Evolutionary conservation across 1,140 invertebrate species (phyloP).

Genomic region (Ostrea denselamellosa): DNA sequence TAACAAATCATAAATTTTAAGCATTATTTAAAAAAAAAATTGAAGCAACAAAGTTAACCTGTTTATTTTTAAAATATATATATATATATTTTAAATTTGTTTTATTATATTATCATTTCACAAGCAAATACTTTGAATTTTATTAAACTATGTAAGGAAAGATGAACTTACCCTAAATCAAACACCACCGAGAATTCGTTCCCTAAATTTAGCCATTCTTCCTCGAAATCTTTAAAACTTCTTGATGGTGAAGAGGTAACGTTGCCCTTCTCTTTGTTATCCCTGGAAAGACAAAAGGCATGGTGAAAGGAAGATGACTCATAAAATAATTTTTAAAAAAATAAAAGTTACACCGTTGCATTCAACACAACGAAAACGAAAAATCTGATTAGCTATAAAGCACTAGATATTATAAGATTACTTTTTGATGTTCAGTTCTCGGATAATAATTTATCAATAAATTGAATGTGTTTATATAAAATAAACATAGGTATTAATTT

Average conservation of each 20-base stretch:
- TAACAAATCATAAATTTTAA: not conserved
- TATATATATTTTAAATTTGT: not conserved
- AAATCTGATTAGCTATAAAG: not conserved
- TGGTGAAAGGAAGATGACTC: slow-evolving; percentile 12
- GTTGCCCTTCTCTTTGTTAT: not conserved
- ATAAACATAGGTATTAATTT: not conserved
- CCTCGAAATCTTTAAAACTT: slow-evolving; percentile 23
- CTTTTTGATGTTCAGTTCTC: no score
- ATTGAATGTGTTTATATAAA: not conserved
- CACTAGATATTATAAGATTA: no score
- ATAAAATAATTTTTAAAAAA: not conserved
- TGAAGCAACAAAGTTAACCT: not conserved
- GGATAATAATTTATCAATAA: not conserved
- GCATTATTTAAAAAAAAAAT: not conserved
- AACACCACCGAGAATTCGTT: slow-evolving; percentile 5
- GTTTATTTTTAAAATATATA: not conserved
- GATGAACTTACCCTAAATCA: slow-evolving; percentile 2
- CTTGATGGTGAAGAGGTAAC: not conserved
- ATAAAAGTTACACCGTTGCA: no score
- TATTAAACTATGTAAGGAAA: not conserved
- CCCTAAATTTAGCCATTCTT: slow-evolving; percentile 15
- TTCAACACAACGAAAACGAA: no score
- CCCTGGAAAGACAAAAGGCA: slow-evolving; percentile 4
- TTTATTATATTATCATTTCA: not conserved
- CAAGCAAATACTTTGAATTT: no score